Base-by-base conservation (phyloP, 2,113 vertebrate species). In the Gallinago undulata region DNA sequence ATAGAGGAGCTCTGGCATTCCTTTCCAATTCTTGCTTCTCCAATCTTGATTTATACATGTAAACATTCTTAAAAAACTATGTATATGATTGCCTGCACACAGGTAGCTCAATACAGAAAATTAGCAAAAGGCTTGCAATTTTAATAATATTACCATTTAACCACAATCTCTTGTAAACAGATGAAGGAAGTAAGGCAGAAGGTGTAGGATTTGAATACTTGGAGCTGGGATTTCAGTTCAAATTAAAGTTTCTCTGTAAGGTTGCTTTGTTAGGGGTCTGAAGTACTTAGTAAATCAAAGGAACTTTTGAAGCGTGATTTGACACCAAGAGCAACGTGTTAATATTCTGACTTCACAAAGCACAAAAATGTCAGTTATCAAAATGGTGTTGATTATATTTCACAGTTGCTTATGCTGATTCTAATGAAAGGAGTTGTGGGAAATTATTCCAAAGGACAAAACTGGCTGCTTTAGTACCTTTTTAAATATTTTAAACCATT, bases 301-400 rank as follows among this genome's bases (percentile, higher is more conserved):
- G 51, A 88, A 92, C 86, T 90, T 94, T 67, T 94, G 78, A 96
- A 93, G 74, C 35, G 1, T 41, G 77, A 92, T 90, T 95, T 96
- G 94, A 95, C 80, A 91, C 0, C 13, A 96, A 90, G 60, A 59
- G n/a, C 87, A 69, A 39, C 3, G 59, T 91, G 84, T 94, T 96
- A 90, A 68, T 94, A 84, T 90, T 90, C 91, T 89, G 88, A 90
- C 93, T 88, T 92, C 76, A 89, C 47, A 84, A 90, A 76, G 87
- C 70, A 87, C 73, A 79, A 47, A 94, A 89, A 82, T 84, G 89
- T 81, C 83, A 73, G 37, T 85, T 93, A 91, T 87, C 86, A 94
- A 85, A 97, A 94, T 96, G 83, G 83, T 94, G 80, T 86, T 96
- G 73, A 86, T 95, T 97, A 56, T 82, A 64, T 97, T 97, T 96